Percentiles rank a stretch among this genome's conserved stretches.
phyloP scores from a whole-genome alignment of 2,113 vertebrate genomes.

The Micromys minutus region DNA sequence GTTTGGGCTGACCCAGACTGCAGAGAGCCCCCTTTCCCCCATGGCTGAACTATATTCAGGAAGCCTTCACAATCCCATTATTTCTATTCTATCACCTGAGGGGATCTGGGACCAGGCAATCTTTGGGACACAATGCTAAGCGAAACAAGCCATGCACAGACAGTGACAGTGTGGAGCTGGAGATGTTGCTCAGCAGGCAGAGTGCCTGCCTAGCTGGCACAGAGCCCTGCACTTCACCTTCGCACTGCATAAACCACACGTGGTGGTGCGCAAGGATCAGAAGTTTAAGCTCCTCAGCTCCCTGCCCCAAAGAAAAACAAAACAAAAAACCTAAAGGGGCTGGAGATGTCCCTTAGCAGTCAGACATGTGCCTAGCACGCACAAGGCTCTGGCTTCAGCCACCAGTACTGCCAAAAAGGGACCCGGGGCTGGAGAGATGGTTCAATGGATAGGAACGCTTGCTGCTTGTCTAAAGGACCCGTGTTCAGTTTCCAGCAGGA shows the following conservation, averaged over 20 bases:
- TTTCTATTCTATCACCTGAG: not conserved
- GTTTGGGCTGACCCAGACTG: not conserved
- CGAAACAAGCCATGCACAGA: not conserved
- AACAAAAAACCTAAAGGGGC: not conserved
- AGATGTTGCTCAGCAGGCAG: not conserved
- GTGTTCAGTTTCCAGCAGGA: not conserved
- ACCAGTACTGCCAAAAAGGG: too few species aligned
- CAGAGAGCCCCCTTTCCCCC: too few species aligned
- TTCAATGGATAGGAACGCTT: not conserved
- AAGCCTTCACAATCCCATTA: not conserved
- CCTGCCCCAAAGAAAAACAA: not conserved
- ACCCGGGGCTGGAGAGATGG: not conserved
- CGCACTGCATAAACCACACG: not conserved
- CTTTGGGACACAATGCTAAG: not conserved
- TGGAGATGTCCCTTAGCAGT: too few species aligned
- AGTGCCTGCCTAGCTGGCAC: too few species aligned
- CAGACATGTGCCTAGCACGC: not conserved
- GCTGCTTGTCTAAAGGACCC: not conserved
- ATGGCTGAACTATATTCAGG: too few species aligned
- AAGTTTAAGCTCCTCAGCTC: not conserved
- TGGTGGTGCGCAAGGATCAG: not conserved
- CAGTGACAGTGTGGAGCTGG: not conserved
- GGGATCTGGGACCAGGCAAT: not conserved
- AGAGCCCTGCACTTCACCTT: not conserved
- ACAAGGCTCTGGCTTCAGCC: not conserved